Evolutionary conservation across 2,797 vertebrate species (phyloP), one percentile per base, ranked within the genome.

Genomic region (Girardinus metallicus): DNA sequence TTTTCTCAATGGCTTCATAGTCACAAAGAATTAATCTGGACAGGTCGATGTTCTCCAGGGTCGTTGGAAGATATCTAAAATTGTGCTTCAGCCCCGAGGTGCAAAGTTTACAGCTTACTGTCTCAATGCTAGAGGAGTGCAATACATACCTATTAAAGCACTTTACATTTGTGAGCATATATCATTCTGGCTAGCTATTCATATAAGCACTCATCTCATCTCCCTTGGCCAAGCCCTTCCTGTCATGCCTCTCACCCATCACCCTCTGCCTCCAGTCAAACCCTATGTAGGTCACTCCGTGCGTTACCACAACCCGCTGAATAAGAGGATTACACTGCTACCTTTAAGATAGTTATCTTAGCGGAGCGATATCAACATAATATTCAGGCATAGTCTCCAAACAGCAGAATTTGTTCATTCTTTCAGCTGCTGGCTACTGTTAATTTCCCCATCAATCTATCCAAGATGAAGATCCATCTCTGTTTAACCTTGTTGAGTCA

Each of bases 251-350:
- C 46, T 71, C 77, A 80, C 81, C 83, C 89, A 82, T 89, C 89
- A 89, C 82, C 85, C 86, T 83, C 85, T 83, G 88, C 89, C 86
- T 86, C 83, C 81, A 91, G 82, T 88, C 84, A 85, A 86, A 79
- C 80, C 46, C 78, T 88, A 94, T 95, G 85, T 94, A 94, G 94
- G 94, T 95, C 94, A 93, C 78, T 86, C 83, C 41, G 55, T 87
- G 84, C 62, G 86, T 85, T 87, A 75, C 80, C 83, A 74, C 82
- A 84, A 87, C 81, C 70, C 70, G 53, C 82, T 84, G 82, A 73
- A 76, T 93, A 93, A 93, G 89, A 93, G 90, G 92, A 95, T 95
- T 93, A 93, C 80, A 41, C 78, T 51, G 78, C 75, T 74, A 71
- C 74, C 79, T 83, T 86, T 80, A 92, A 91, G 86, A 91, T 88